Conservation (phyloP, 1,140 invertebrate species). For the Aphidius ervi region DNA sequence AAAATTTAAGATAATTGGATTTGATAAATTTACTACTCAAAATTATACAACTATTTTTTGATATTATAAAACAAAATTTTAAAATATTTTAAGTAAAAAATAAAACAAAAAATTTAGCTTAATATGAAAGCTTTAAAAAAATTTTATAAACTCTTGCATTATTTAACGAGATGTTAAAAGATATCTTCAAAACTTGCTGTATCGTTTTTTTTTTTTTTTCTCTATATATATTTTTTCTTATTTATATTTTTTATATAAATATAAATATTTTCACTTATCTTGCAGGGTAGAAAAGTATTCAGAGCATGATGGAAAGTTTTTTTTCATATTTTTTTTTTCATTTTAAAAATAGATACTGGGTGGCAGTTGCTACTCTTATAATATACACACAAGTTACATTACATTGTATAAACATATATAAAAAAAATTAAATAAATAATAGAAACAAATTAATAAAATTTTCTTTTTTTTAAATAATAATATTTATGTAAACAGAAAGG, state of each 20-base stretch:
- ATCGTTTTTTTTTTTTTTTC: background rate
- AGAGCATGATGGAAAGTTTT: too few relatives aligned
- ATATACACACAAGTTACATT: background rate
- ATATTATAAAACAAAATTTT: too few relatives aligned
- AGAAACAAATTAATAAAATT: background rate
- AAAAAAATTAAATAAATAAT: background rate
- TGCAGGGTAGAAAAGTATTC: too few relatives aligned
- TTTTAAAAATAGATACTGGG: background rate
- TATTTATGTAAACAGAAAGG: too few relatives aligned
- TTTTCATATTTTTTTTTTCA: too few relatives aligned
- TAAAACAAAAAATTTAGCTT: too few relatives aligned
- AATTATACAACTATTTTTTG: too few relatives aligned
- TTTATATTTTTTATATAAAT: background rate
- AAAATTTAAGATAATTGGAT: too few relatives aligned
- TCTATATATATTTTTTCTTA: background rate
- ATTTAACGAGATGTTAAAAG: slow-evolving; percentile 1
- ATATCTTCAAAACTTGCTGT: background rate
- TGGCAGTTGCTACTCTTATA: slow-evolving; percentile 3
- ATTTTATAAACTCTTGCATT: slow-evolving; percentile 1
- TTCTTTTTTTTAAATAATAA: background rate
- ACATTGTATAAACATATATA: background rate
- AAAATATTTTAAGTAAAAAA: too few relatives aligned
- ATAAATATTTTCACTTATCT: background rate
- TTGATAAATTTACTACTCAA: too few relatives aligned
- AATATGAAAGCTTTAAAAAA: background rate